These are phyloP conservation scores for Lota lota DNA, from an alignment of 2,113 vertebrate species.

Conservation along the genomic window DNA sequence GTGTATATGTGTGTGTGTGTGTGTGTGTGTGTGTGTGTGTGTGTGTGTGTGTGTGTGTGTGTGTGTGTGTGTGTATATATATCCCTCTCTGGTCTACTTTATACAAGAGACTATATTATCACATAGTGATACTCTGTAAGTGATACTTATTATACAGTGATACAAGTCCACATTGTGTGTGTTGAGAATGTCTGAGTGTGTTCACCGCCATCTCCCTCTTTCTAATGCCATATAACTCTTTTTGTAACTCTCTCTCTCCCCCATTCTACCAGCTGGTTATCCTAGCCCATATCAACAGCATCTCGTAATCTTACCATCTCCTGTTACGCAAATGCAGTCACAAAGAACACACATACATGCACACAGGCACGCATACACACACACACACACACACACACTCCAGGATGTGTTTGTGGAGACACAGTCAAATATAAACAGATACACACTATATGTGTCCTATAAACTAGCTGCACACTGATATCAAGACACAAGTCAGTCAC, in stretches of 20 bases:
- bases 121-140: no score
- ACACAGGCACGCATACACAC: neutral
- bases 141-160: no score
- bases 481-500: neutral
- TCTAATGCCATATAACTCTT: conserved; percentile 15
- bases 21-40: no score
- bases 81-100: no score
- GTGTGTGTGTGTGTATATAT: no score
- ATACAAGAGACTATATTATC: no score
- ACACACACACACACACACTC: neutral
- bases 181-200: no score
- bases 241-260: conserved; percentile 31
- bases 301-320: conserved; percentile 58
- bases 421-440: no score
- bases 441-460: conserved; percentile 28
- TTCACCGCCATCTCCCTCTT: neutral
- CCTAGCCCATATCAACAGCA: conserved; percentile 51
- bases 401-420: neutral
- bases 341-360: neutral
- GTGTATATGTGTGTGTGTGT: no score
- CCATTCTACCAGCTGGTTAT: conserved; percentile 54
- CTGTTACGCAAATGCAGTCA: conserved; percentile 9
- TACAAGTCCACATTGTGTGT: no score
- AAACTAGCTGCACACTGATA: conserved; percentile 7
- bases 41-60: no score